phyloP scores from a whole-genome alignment of 2,797 vertebrate genomes.

The Alfaro cultratus region DNA sequence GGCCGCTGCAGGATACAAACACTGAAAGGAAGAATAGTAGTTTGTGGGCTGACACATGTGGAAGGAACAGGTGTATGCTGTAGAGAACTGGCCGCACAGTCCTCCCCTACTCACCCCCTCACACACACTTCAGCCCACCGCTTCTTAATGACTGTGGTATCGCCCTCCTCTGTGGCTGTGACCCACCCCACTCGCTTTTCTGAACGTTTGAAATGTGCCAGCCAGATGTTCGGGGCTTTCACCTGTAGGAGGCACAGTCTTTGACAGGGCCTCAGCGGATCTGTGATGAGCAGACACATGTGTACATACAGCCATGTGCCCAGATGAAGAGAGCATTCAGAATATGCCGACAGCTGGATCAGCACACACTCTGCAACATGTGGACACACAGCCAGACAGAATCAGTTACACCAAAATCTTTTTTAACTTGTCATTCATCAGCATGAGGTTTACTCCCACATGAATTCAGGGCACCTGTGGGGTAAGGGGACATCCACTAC shows the following conservation, averaged over 20 bases:
- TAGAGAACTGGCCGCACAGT: conserved; percentile 34
- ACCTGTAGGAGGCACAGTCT: conserved; percentile 68
- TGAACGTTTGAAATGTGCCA: conserved; percentile 67
- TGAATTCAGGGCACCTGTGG: conserved; percentile 24
- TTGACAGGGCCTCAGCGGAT: conserved; percentile 61
- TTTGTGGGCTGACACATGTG: conserved; percentile 49
- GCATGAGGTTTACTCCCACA: conserved; percentile 33
- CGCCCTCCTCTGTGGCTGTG: conserved; percentile 56
- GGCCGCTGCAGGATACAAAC: conserved; percentile 34
- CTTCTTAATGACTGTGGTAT: conserved; percentile 69
- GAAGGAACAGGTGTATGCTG: conserved; percentile 69
- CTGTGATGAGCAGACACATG: conserved; percentile 28
- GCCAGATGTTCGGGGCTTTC: conserved; percentile 75
- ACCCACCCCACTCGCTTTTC: conserved; percentile 55
- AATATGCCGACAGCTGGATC: conserved; percentile 38
- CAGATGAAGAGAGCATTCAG: conserved; percentile 29
- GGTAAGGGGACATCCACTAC: conserved; percentile 31
- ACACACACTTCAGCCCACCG: conserved; percentile 23
- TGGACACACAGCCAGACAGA: conserved; percentile 28
- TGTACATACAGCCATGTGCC: conserved; percentile 36
- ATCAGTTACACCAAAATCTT: conserved; percentile 23
- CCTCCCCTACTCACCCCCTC: not conserved
- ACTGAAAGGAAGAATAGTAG: conserved; percentile 39
- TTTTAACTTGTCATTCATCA: conserved; percentile 52
- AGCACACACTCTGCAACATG: conserved; percentile 42